Base-by-base conservation (phyloP, 2,113 vertebrate genomes). In the Porphyrio hochstetteri region DNA sequence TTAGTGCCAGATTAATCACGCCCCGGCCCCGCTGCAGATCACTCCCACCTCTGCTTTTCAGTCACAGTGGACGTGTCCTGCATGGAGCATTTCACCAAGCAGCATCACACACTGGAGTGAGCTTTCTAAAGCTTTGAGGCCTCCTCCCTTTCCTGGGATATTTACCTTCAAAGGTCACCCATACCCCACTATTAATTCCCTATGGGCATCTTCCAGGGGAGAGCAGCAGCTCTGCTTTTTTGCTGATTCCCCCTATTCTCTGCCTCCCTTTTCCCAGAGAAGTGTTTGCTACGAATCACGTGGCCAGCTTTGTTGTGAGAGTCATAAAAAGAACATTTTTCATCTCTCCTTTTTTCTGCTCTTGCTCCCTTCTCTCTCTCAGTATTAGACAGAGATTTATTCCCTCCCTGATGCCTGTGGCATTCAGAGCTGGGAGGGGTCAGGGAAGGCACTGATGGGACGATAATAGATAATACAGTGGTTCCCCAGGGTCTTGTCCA, bases 381-480 rank as follows among this genome's bases (percentile, higher is more conserved):
- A 87, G 96, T 97, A 97, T 98, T 98, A 98, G 98, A 98, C 98
- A 98, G 97, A 99, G 99, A 99, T 99, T 99, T 99, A 99, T 99
- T 98, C 98, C 98, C 90, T 97, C 98, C 98, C 97, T 96, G 97
- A 98, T 97, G 98, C 97, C 97, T 97, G 93, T 96, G 97, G 98
- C 97, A 97, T 97, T 96, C 67, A 6, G 97, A 97, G 97, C 97
- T 96, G 98, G 97, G 98, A 98, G 98, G 97, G 98, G 98, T 98
- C 95, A 93, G 94, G 97, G 96, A 94, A 94, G 96, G 97, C 97
- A 93, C 98, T 98, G 98, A 98, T 98, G 98, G 98, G 98, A 99
- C 98, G 97, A 97, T 99, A 99, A 99, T 98, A 98, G 99, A 99
- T 99, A 98, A 98, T 98, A 98, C 98, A 96, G 98, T 94, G 81